These are phyloP conservation scores for Siphamia tubifer DNA, from an alignment of 2,113 vertebrate genomes.

Conservation along the genomic window DNA sequence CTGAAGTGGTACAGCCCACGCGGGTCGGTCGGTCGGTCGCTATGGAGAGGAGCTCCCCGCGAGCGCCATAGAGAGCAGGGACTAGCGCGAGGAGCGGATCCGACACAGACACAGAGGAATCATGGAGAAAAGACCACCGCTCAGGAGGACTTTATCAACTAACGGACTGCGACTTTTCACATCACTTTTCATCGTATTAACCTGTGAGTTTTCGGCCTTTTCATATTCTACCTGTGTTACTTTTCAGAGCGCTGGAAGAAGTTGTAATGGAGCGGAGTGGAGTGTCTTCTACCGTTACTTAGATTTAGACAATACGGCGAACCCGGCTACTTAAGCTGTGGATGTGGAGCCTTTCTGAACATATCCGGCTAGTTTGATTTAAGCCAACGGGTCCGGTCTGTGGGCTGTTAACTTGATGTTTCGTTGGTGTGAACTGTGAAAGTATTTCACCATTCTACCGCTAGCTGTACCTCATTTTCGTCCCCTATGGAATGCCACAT, in stretches of 20 bases:
- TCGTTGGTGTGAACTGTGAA: neutral
- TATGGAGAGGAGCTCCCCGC: slow-evolving; percentile 51
- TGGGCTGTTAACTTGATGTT: neutral
- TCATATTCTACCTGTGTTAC: neutral
- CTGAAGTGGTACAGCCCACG: slow-evolving; percentile 67
- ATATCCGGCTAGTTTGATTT: neutral
- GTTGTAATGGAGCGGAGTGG: neutral
- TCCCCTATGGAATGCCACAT: neutral
- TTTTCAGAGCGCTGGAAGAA: slow-evolving; percentile 16
- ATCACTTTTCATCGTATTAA: slow-evolving; percentile 55
- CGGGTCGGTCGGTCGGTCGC: slow-evolving; percentile 58
- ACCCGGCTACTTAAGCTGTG: neutral
- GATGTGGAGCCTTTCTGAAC: neutral
- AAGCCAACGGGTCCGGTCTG: slow-evolving; percentile 11
- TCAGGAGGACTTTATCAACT: slow-evolving; percentile 30
- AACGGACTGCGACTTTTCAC: slow-evolving; percentile 48
- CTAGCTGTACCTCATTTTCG: slow-evolving; percentile 9
- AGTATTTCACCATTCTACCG: neutral
- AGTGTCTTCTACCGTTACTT: slow-evolving; percentile 4
- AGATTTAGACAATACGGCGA: neutral
- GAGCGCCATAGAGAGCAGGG: slow-evolving; percentile 28
- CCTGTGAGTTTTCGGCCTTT: slow-evolving; percentile 65
- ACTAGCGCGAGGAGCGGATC: slow-evolving; percentile 8
- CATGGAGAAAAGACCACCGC: slow-evolving; percentile 69
- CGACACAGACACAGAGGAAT: slow-evolving; percentile 17